Evolutionary conservation across 2,888 invertebrate species (phyloP).

Genomic region (Drosophila quasianomalipes): DNA sequence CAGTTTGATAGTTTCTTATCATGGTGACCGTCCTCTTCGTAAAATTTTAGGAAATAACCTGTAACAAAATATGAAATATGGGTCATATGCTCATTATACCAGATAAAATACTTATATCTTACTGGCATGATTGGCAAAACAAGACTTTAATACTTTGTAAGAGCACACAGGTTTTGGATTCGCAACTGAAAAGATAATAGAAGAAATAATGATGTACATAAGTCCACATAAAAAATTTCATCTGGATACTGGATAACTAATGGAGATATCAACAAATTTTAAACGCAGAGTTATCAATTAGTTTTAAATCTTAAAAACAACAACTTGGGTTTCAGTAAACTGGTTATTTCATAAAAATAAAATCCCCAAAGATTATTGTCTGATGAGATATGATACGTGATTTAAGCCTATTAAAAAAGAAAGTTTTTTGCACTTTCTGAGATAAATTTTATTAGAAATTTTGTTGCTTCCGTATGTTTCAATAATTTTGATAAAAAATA

Average conservation of each 20-base stretch:
- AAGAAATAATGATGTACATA: neutral
- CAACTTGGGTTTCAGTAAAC: too few relatives aligned
- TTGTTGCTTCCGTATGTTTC: too few relatives aligned
- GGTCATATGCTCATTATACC: neutral
- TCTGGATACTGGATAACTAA: neutral
- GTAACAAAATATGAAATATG: neutral
- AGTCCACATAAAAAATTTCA: neutral
- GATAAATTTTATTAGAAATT: too few relatives aligned
- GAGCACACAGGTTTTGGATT: conserved; percentile 81
- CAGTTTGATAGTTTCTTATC: conserved; percentile 58
- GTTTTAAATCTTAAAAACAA: too few relatives aligned
- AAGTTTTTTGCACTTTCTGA: too few relatives aligned
- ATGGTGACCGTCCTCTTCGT: conserved; percentile 41
- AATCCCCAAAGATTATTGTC: too few relatives aligned
- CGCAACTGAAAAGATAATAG: conserved; percentile 53
- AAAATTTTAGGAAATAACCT: conserved; percentile 64
- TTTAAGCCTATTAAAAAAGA: neutral
- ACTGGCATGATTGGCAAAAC: conserved; percentile 78
- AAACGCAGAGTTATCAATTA: neutral
- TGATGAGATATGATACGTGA: too few relatives aligned
- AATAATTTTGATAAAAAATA: too few relatives aligned
- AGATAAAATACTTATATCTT: conserved; percentile 4
- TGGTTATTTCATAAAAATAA: too few relatives aligned
- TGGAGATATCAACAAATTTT: neutral
- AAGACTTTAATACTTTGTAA: conserved; percentile 74